Evolutionary conservation across 2,797 vertebrate genomes (phyloP), one percentile per base, ranked within the genome.

Genomic region (Pangasius djambal): DNA sequence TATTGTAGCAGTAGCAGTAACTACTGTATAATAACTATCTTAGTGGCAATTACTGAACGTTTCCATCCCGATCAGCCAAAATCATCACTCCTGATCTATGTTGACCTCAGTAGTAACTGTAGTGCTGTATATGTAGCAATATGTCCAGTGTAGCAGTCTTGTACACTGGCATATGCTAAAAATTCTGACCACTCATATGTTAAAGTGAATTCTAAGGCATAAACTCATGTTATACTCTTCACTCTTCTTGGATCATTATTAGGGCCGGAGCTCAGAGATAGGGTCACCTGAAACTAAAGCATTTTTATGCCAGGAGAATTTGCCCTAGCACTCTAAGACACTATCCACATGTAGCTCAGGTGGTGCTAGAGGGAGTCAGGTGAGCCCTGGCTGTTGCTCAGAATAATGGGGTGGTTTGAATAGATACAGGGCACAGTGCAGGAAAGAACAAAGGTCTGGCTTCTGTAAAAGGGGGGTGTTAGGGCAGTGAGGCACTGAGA

Each of bases 401-500:
- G 28, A 87, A 65, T 50, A 87, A 22, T 78, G 25, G 61, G 65
- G 72, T 10, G 12, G 44, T 78, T 57, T 61, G 5, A 34, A 52
- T 10, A 63, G 83, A 61, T 34, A 34, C 63, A 86, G 77, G 50
- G 50, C 48, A 86, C 6, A 81, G 83, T 40, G 52, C 72, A 78
- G 25, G 9, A 81, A 69, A 81, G 83, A 69, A 85, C 61, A 79
- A 57, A 86, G 85, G 7, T 69, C 37, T 85, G 59, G 83, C 48
- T 79, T 85, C 59, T 88, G 72, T 63, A 55, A 69, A 44, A 57
- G n/a, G 34, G 1, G 48, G 82, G 79, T 28, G 79, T 12, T 28
- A 63, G 48, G 52, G 22, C 67, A 88, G 70, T 63, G 40, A 65
- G 34, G 59, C 18, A 70, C 48, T 69, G 65, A 86, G 88, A 61